These are phyloP conservation scores for Sussaba pulchella DNA, from an alignment of 2,888 invertebrate genomes.

Conservation along the genomic window DNA sequence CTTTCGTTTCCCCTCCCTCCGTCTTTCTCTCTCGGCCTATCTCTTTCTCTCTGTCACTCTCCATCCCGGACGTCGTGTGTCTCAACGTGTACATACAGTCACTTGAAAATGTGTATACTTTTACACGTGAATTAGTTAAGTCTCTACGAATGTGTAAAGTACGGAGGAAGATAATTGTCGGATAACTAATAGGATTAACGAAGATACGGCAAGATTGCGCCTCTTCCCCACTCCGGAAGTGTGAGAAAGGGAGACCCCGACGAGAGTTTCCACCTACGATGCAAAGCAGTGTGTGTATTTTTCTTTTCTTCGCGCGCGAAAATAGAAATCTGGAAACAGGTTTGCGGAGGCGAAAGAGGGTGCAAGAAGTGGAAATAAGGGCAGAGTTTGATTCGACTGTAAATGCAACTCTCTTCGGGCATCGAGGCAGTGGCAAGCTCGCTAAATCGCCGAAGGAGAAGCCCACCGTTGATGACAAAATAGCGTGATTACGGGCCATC, in stretches of 20 bases:
- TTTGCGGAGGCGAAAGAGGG: neutral
- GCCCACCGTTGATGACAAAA: constrained; percentile 82
- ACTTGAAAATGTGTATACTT: neutral
- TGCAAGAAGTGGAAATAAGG: neutral
- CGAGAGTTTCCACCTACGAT: neutral
- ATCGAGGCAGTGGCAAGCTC: constrained; percentile 27
- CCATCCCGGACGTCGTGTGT: neutral
- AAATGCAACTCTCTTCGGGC: constrained; percentile 48
- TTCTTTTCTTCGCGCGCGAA: too few species aligned
- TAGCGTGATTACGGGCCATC: constrained; percentile 84
- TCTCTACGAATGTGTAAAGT: constrained; percentile 29
- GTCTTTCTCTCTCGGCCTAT: neutral
- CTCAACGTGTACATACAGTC: neutral
- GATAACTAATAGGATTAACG: constrained; percentile 52
- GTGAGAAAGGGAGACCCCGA: neutral
- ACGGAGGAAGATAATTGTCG: constrained; percentile 46
- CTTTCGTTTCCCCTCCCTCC: constrained; percentile 26
- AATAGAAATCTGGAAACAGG: too few species aligned
- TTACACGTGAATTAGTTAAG: constrained; percentile 20
- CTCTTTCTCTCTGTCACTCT: constrained; percentile 11
- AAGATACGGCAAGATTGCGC: constrained; percentile 23
- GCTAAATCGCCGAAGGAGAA: constrained; percentile 79
- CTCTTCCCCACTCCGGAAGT: neutral
- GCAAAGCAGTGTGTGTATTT: neutral
- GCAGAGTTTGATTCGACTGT: constrained; percentile 14